These are phyloP conservation scores for Orthosia cruda DNA, from an alignment of 2,888 invertebrate genomes.

Conservation along the genomic window DNA sequence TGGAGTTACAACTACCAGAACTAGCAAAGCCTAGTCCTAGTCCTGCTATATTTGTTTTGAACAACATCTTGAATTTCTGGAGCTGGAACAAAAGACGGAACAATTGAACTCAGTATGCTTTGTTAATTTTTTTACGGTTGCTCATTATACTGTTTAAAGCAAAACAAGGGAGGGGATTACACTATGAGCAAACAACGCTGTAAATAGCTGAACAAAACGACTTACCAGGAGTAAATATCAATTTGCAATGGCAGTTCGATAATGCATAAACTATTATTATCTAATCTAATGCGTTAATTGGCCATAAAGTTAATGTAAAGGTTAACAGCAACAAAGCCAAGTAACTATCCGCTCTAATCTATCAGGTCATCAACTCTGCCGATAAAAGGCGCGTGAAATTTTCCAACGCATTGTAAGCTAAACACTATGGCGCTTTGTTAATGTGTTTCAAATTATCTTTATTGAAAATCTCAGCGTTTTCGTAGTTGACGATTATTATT, in stretches of 20 bases:
- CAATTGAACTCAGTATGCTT: constrained; percentile 26
- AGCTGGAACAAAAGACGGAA: constrained; percentile 46
- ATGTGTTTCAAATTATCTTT: constrained; percentile 31
- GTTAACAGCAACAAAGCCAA: constrained; percentile 54
- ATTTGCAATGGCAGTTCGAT: constrained; percentile 40
- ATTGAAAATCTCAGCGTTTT: constrained; percentile 11
- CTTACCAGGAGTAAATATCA: constrained; percentile 59
- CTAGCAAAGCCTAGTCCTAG: constrained; percentile 52
- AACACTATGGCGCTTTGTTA: constrained; percentile 16
- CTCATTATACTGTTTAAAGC: background rate
- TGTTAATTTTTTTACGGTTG: constrained; percentile 9
- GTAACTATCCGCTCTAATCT: constrained; percentile 36
- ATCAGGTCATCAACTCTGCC: constrained; percentile 41
- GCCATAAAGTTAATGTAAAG: constrained; percentile 46
- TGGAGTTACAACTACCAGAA: constrained; percentile 45
- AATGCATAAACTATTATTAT: constrained; percentile 41
- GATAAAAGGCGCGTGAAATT: constrained; percentile 63
- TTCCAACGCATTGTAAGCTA: constrained; percentile 46
- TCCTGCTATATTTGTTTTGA: constrained; percentile 46
- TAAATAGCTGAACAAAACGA: constrained; percentile 23
- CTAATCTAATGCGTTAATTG: constrained; percentile 28
- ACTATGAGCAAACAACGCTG: background rate
- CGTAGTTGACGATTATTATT: background rate
- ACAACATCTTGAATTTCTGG: constrained; percentile 49
- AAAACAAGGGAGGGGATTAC: background rate